Percentiles rank a stretch among this genome's conserved stretches.
Conservation (phyloP, 2,888 invertebrate species). For the Mimachlamys varia region DNA sequence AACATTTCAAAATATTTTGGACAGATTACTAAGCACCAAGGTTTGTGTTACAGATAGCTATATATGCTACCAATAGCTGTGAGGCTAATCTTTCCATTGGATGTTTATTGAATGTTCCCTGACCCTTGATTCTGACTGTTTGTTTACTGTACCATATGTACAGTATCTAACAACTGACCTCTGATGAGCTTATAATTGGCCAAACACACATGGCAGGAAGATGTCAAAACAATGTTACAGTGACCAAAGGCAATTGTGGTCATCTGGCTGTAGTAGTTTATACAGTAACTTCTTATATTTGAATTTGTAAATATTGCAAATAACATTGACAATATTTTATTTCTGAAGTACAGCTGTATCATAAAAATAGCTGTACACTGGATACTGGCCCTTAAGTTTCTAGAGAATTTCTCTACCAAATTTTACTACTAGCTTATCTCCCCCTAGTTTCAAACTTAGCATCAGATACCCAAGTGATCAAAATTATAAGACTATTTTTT, state of each 20-base stretch:
- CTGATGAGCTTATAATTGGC: slow-evolving; percentile 10
- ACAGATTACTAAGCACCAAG: neutral
- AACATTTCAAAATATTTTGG: neutral
- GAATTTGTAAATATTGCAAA: too few relatives aligned
- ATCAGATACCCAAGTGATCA: too few relatives aligned
- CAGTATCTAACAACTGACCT: neutral
- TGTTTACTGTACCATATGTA: neutral
- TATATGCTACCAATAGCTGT: neutral
- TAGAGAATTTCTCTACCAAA: too few relatives aligned
- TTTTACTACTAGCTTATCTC: too few relatives aligned
- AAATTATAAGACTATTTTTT: too few relatives aligned
- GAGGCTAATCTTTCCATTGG: neutral
- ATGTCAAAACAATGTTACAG: neutral
- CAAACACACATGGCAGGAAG: neutral
- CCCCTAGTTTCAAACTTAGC: too few relatives aligned
- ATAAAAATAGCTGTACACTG: too few relatives aligned
- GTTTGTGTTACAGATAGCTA: neutral
- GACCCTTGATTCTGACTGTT: neutral
- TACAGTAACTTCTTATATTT: too few relatives aligned
- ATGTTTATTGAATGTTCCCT: neutral
- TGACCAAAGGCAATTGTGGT: neutral
- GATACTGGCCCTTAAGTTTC: too few relatives aligned
- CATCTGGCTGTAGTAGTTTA: too few relatives aligned
- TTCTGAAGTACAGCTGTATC: too few relatives aligned
- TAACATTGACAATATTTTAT: too few relatives aligned